Conservation (phyloP, 2,113 vertebrate species). For the Psittacula cyanocephala region DNA sequence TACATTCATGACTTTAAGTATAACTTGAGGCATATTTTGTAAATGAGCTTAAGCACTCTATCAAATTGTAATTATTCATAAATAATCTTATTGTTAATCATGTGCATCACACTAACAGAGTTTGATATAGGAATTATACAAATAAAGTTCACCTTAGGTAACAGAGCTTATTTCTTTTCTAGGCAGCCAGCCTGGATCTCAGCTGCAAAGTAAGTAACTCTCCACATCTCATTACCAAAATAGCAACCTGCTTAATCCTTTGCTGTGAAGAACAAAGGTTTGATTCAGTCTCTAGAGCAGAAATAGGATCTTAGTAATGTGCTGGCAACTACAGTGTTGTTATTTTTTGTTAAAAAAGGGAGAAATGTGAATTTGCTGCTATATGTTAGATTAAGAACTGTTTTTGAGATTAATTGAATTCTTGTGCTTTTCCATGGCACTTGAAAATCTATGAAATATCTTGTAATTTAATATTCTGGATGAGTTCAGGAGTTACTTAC, state of each 20-base stretch:
- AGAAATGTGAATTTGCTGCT: slow-evolving; percentile 81
- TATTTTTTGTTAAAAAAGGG: slow-evolving; percentile 80
- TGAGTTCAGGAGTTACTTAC: slow-evolving; percentile 5
- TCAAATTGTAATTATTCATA: slow-evolving; percentile 60
- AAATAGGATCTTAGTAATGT: slow-evolving; percentile 79
- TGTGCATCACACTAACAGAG: slow-evolving; percentile 18
- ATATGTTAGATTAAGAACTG: slow-evolving; percentile 74
- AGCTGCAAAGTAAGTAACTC: slow-evolving; percentile 71
- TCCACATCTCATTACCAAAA: slow-evolving; percentile 72
- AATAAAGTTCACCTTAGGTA: slow-evolving; percentile 74
- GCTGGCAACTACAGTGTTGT: slow-evolving; percentile 74
- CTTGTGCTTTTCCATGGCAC: slow-evolving; percentile 42
- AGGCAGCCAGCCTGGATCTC: slow-evolving; percentile 63
- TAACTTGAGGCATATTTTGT: slow-evolving; percentile 13
- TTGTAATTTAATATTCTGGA: slow-evolving; percentile 44
- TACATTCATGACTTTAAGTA: slow-evolving; percentile 11
- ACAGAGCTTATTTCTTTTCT: slow-evolving; percentile 43
- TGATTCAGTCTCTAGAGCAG: slow-evolving; percentile 70
- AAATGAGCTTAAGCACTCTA: slow-evolving; percentile 47
- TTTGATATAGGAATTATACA: slow-evolving; percentile 43
- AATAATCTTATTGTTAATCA: slow-evolving; percentile 46
- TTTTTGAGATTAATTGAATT: slow-evolving; percentile 71
- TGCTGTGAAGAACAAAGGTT: slow-evolving; percentile 74
- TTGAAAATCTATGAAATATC: slow-evolving; percentile 15
- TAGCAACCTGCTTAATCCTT: slow-evolving; percentile 75